Conservation (phyloP, 2,113 vertebrate genomes). For the Megaceryle maxima region DNA sequence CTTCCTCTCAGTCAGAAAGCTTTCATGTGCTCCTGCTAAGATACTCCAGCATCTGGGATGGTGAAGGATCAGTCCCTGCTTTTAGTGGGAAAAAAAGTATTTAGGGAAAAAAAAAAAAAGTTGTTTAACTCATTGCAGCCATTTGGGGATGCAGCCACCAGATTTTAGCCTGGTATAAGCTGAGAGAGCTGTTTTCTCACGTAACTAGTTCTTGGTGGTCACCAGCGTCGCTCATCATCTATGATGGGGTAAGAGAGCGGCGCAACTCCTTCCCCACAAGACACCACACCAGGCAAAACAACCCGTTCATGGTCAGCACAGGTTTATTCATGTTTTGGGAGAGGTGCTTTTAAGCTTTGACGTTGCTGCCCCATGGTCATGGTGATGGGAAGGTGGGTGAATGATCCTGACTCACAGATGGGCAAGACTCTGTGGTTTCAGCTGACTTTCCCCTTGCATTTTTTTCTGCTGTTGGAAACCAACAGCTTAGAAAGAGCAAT, state of each 20-base stretch:
- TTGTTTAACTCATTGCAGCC: neutral
- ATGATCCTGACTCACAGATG: neutral
- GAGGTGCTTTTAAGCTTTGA: neutral
- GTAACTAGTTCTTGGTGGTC: neutral
- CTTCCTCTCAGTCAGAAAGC: neutral
- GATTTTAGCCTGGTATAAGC: neutral
- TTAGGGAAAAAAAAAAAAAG: neutral
- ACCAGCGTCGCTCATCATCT: neutral
- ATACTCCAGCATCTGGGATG: neutral
- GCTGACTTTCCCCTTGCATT: neutral
- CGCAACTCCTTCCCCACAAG: neutral
- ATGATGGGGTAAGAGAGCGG: neutral
- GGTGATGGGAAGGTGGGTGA: neutral
- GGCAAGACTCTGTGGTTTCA: conserved; percentile 26
- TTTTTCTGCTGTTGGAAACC: neutral
- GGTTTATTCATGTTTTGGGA: neutral
- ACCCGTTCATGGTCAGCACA: neutral
- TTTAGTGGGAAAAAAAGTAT: neutral
- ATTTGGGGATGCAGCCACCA: neutral
- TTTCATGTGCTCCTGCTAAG: neutral
- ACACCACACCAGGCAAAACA: neutral
- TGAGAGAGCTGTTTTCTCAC: neutral
- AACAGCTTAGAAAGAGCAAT: neutral
- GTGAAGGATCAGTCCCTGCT: neutral
- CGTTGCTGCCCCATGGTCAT: neutral